These are phyloP conservation scores for Sphenodon punctatus DNA, from an alignment of 2,797 vertebrate species.

Conservation along the genomic window DNA sequence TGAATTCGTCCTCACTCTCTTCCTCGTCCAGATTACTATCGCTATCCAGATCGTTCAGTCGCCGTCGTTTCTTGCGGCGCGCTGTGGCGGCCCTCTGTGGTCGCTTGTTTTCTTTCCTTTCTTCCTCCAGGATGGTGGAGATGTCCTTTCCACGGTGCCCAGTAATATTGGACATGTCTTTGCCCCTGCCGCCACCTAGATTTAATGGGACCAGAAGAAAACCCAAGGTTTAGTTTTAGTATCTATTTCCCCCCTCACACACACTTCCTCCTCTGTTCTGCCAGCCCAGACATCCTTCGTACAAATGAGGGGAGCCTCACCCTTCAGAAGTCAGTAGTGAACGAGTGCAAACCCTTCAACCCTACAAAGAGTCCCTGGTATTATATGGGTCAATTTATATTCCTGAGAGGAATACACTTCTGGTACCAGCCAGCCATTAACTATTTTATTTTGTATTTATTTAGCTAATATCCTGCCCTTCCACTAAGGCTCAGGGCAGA, in stretches of 20 bases:
- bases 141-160: slow-evolving; percentile 94
- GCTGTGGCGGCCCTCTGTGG: slow-evolving; percentile 77
- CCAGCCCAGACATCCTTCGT: not conserved
- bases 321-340: too few relatives aligned
- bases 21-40: slow-evolving; percentile 94
- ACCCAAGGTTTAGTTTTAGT: not conserved
- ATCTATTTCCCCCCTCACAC: not conserved
- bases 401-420: too few relatives aligned
- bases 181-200: slow-evolving; percentile 80
- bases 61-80: slow-evolving; percentile 87
- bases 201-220: not conserved
- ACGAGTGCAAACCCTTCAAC: too few relatives aligned
- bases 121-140: slow-evolving; percentile 90
- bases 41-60: slow-evolving; percentile 95
- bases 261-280: not conserved
- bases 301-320: not conserved
- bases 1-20: slow-evolving; percentile 96
- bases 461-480: too few relatives aligned
- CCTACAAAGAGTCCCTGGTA: too few relatives aligned
- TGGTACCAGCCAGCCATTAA: too few relatives aligned
- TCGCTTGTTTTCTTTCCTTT: slow-evolving; percentile 84
- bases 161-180: slow-evolving; percentile 86
- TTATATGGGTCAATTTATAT: too few relatives aligned
- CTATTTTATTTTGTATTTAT: too few relatives aligned
- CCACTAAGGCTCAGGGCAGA: too few relatives aligned